Base-by-base conservation (phyloP, 1,140 invertebrate species). In the Calycopis cecrops region DNA sequence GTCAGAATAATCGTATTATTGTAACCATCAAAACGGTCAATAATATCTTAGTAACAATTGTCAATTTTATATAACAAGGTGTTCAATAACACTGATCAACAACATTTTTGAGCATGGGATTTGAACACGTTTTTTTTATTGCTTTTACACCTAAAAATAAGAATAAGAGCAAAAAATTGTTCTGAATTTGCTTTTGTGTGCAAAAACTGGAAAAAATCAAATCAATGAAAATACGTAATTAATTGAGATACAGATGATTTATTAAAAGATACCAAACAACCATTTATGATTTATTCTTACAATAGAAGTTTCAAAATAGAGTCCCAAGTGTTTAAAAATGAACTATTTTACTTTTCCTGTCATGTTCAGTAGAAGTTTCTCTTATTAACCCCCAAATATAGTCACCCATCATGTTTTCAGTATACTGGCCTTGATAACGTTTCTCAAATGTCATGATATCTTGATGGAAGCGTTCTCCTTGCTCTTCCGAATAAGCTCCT, bases 381-480 rank as follows among this genome's bases (percentile, higher is more conserved):
- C 48, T 59, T 55, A 67, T 65, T 63, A 65, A 59, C 48, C 66
- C 73, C 67, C 63, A 70, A 69, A 55, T 38, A 17, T 55, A 76
- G 40, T 73, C 63, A 9, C 62, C 61, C 64, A 72, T 70, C 59
- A 67, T 71, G 55, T 62, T 67, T 60, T 71, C 68, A 48, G 62
- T 69, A 52, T 71, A 71, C 44, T 70, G 62, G 21, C 69, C 58
- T 62, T 63, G 52, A 33, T 65, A 66, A 9, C 54, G 52, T 54
- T 35, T 37, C 35, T 66, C 63, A 59, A 77, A 72, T 33, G 63
- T 40, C 58, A 69, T 71, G n/a, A n/a, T n/a, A n/a, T n/a, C n/a
- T 67, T 86, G 76, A 60, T 87, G 79, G 55, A 88, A 65, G 35
- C 63, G 49, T 64, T 59, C 56, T 17, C 56, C 53, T 60, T 65